Evolutionary conservation across 2,113 vertebrate genomes (phyloP), one percentile per base, ranked within the genome.

Genomic region (Mastomys natalensis): DNA sequence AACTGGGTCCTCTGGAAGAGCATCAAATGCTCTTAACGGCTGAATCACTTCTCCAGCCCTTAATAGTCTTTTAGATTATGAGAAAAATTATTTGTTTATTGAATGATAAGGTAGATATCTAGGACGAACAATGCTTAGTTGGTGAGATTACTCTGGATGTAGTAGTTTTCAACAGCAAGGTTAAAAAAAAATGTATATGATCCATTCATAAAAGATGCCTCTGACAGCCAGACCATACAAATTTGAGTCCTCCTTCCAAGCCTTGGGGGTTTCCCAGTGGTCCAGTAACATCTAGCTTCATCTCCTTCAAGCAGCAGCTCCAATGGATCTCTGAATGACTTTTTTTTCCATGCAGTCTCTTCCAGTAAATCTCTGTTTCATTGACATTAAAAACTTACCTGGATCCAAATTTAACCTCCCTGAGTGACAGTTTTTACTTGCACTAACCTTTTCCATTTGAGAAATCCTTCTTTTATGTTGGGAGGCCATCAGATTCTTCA

Each of bases 321-420:
- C 34, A 95, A 58, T 45, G 51, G 72, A 55, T 97, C 93, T 88
- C 62, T 91, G 45, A 89, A 91, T 34, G 93, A 80, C 26, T 76
- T 76, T 76, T 45, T 76, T 45, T 76, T 29, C 24, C 21, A 76
- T 11, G 40, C 22, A 45, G 93, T 43, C 80, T 80, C 72, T 97
- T 97, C 96, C 96, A 97, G 43, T 90, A 96, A 74, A 96, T 81
- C 8, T 82, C 91, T n/a, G 81, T 97, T 90, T 97, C 89, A 77
- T 81, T 91, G 15, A 94, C 43, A n/a, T 93, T 96, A 93, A 97
- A 97, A 51, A 95, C 85, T n/a, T 96, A 88, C 37, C 55, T 64
- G 48, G 86, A 64, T 13, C 43, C 90, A 48, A 90, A 96, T 91
- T 84, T 81, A 74, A 74, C 91, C 91, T 60, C 91, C 85, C 19